phyloP scores from a whole-genome alignment of 2,888 invertebrate species.

The Poecilobothrus nobilitatus region DNA sequence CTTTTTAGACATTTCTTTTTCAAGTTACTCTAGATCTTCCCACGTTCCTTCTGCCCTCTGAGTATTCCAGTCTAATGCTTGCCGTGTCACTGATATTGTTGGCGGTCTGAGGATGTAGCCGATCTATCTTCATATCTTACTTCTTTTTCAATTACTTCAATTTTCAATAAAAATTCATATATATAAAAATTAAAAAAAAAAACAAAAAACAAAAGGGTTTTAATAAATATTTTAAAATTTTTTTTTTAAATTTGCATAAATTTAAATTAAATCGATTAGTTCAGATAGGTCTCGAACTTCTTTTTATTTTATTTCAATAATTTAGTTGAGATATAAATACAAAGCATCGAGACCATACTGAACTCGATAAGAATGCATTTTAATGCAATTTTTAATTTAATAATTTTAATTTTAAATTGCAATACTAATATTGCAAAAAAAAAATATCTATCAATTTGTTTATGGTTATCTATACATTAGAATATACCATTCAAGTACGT shows the following conservation, averaged over 20 bases:
- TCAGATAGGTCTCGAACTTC: constrained; percentile 45
- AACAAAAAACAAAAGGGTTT: too few relatives aligned
- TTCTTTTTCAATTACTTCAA: too few relatives aligned
- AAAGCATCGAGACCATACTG: constrained; percentile 45
- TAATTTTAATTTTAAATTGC: background rate
- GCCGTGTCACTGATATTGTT: too few relatives aligned
- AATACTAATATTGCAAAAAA: background rate
- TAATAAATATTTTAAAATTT: too few relatives aligned
- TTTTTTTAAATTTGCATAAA: constrained; percentile 39
- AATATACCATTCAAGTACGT: background rate
- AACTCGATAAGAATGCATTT: constrained; percentile 38
- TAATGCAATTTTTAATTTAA: background rate
- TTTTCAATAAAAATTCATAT: too few relatives aligned
- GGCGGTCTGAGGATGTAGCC: too few relatives aligned
- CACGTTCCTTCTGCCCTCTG: too few relatives aligned
- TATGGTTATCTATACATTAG: background rate
- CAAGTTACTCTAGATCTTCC: too few relatives aligned
- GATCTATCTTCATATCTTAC: too few relatives aligned
- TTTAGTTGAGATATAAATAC: constrained; percentile 28
- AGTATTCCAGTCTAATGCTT: too few relatives aligned
- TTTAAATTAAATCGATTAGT: constrained; percentile 35
- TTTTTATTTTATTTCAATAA: constrained; percentile 21
- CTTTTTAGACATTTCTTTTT: too few relatives aligned
- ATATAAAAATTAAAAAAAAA: too few relatives aligned
- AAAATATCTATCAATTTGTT: background rate